Conservation (phyloP, 2,113 vertebrate species). For the Glaucomys volans region DNA sequence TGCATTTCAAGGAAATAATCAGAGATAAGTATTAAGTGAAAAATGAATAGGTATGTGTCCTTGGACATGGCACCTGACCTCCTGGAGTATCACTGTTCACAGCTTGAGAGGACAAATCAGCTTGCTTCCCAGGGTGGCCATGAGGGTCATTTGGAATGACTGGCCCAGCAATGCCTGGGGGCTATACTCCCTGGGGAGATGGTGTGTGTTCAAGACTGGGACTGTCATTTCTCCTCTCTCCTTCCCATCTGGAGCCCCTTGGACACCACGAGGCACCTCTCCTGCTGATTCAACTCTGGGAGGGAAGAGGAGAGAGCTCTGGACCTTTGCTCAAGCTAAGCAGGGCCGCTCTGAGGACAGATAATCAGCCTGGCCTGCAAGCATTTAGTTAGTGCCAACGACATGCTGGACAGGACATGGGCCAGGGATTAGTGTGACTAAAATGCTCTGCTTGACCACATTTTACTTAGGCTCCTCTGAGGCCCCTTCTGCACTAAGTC, state of each 20-base stretch:
- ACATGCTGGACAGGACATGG: neutral
- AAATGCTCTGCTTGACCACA: neutral
- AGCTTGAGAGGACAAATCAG: neutral
- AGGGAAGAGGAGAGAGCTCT: neutral
- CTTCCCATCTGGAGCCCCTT: neutral
- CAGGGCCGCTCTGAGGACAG: neutral
- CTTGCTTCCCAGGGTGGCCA: neutral
- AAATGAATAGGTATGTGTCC: neutral
- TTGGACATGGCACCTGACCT: neutral
- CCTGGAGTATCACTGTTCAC: neutral
- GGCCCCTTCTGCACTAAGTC: neutral
- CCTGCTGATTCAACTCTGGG: neutral
- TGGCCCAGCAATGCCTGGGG: neutral
- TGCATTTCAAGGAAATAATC: conserved; percentile 17
- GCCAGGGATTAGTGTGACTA: neutral
- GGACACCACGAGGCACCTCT: neutral
- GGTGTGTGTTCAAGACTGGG: neutral
- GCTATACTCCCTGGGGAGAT: neutral
- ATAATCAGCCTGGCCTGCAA: neutral
- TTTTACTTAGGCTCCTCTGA: neutral
- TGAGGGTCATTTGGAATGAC: neutral
- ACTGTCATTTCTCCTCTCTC: neutral
- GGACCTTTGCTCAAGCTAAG: neutral
- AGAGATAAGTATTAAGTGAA: neutral
- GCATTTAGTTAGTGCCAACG: neutral